These are phyloP conservation scores for Drosophila eohydei DNA, from an alignment of 2,888 invertebrate genomes.

Conservation along the genomic window DNA sequence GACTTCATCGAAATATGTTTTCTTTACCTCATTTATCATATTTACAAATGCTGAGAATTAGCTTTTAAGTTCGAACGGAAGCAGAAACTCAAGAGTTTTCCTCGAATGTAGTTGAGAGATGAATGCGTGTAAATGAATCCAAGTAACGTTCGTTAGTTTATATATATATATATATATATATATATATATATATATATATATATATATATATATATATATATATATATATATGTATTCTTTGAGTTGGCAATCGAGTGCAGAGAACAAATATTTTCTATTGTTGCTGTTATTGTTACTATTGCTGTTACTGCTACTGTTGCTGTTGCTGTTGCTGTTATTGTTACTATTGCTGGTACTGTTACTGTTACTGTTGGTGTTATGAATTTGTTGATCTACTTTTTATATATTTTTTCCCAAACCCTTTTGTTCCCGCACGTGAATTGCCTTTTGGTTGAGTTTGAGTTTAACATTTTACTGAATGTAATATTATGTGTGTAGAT, in stretches of 20 bases:
- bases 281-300: not conserved
- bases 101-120: conserved; percentile 26
- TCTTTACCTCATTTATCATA: conserved; percentile 32
- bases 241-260: conserved; percentile 37
- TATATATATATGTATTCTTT: conserved; percentile 24
- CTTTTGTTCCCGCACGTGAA: not conserved
- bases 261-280: conserved; percentile 12
- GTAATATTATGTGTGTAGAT: not conserved
- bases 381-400: not conserved
- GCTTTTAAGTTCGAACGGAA: conserved; percentile 1
- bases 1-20: conserved; percentile 41
- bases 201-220: conserved; percentile 23
- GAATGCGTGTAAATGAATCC: conserved; percentile 1
- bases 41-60: conserved; percentile 40
- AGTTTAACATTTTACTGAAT: not conserved
- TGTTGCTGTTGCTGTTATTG: conserved; percentile 14
- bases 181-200: conserved; percentile 12
- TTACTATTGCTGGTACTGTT: conserved; percentile 5
- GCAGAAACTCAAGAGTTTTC: conserved; percentile 15
- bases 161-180: conserved; percentile 30
- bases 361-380: conserved; percentile 8
- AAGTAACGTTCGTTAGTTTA: conserved; percentile 12
- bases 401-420: not conserved
- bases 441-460: not conserved
- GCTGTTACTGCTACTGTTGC: not conserved